Percentiles rank a stretch among this genome's conserved stretches.
These are phyloP conservation scores for Odocoileus hemionus DNA, from an alignment of 2,113 vertebrate genomes.

Conservation along the genomic window DNA sequence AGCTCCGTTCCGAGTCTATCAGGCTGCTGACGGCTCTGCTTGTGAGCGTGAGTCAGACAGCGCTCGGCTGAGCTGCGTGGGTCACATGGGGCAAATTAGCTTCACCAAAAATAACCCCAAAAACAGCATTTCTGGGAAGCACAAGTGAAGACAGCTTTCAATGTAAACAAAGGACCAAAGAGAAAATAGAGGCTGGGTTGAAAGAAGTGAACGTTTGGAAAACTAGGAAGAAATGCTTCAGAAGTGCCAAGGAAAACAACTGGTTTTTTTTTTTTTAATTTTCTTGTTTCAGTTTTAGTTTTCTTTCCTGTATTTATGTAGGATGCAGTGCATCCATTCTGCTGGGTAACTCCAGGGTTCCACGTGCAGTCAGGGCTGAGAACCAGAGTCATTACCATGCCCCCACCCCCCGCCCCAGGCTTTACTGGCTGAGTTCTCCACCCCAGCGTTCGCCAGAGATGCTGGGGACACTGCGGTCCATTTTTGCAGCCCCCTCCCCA, in stretches of 20 bases:
- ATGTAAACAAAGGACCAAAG: slow-evolving; percentile 52
- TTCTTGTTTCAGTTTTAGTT: background rate
- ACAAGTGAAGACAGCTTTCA: slow-evolving; percentile 23
- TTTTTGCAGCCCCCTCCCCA: background rate
- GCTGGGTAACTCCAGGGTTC: background rate
- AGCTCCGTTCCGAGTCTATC: slow-evolving; percentile 49
- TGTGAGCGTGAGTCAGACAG: slow-evolving; percentile 74
- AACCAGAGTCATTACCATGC: background rate
- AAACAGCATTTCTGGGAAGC: slow-evolving; percentile 73
- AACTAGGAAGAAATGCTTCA: background rate
- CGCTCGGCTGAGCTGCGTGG: slow-evolving; percentile 50
- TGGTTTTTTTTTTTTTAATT: background rate
- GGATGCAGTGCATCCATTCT: background rate
- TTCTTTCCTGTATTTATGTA: background rate
- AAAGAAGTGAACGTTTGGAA: slow-evolving; percentile 34
- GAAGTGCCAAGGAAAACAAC: background rate
- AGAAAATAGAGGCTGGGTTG: slow-evolving; percentile 26
- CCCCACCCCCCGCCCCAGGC: background rate
- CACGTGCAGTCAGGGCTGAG: background rate
- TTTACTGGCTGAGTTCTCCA: background rate
- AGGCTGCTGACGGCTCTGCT: slow-evolving; percentile 56
- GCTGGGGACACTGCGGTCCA: background rate
- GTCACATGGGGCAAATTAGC: slow-evolving; percentile 75
- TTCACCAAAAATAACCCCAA: slow-evolving; percentile 66
- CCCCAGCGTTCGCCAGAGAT: background rate